A percentile compares a stretch with the other conserved stretches of the same genome.
Evolutionary conservation across 1,140 invertebrate genomes (phyloP).

Genomic region (Sinella curviseta): DNA sequence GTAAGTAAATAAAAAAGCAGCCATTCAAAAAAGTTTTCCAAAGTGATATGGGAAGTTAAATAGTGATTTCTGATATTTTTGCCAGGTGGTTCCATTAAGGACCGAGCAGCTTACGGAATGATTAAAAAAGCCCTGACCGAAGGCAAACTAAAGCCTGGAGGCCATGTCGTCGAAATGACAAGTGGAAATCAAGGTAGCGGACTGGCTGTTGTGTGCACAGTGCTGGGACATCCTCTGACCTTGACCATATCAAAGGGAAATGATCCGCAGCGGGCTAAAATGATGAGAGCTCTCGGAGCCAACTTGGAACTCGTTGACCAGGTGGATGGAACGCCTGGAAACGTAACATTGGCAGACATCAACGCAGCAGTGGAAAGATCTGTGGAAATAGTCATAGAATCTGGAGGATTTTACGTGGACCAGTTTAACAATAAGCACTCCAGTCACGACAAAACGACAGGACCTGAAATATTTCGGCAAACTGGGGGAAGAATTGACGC

Average conservation of each 20-base stretch:
- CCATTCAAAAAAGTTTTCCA: neutral
- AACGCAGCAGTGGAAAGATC: slow-evolving; percentile 20
- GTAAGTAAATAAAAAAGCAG: neutral
- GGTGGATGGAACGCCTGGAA: slow-evolving; percentile 52
- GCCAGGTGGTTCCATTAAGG: slow-evolving; percentile 40
- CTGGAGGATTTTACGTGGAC: slow-evolving; percentile 36
- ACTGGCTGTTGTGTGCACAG: no score
- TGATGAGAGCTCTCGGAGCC: slow-evolving; percentile 54
- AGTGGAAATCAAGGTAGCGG: no score
- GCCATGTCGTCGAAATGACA: slow-evolving; percentile 57
- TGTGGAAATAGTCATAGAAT: slow-evolving; percentile 25
- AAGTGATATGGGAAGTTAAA: no score
- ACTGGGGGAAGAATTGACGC: no score
- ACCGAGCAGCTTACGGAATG: slow-evolving; percentile 32
- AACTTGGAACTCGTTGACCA: slow-evolving; percentile 58
- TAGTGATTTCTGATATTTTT: no score
- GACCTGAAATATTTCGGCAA: no score
- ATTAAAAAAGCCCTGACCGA: slow-evolving; percentile 54
- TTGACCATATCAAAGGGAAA: no score
- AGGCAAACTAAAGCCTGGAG: slow-evolving; percentile 53
- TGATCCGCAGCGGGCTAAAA: no score
- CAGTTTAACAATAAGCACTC: no score
- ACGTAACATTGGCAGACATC: slow-evolving; percentile 40
- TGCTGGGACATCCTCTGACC: no score
- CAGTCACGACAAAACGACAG: slow-evolving; percentile 58